Evolutionary conservation across 2,888 invertebrate species (phyloP).

Genomic region (Napeogenes sylphis): DNA sequence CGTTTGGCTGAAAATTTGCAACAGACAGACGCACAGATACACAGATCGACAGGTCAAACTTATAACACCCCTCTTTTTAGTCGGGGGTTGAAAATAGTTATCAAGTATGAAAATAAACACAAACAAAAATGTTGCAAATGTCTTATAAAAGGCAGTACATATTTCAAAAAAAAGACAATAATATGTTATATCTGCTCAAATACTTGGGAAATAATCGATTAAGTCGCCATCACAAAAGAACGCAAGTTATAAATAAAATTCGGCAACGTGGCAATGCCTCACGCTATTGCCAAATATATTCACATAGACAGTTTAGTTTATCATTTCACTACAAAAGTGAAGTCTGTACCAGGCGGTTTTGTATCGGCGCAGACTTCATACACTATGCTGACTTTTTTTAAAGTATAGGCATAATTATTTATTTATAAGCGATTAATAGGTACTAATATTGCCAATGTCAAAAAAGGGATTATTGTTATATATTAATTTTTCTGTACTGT

Average conservation of each 20-base stretch:
- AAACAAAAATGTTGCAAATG: neutral
- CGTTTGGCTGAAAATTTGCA: too few species aligned
- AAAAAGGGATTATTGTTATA: too few species aligned
- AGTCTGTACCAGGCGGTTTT: conserved; percentile 22
- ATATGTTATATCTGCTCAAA: conserved; percentile 13
- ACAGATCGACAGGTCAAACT: neutral
- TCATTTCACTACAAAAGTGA: conserved; percentile 24
- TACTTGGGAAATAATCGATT: conserved; percentile 18
- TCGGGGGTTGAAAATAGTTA: too few species aligned
- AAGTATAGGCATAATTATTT: too few species aligned
- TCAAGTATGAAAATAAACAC: too few species aligned
- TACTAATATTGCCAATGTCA: too few species aligned
- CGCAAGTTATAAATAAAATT: conserved; percentile 28
- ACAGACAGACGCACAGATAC: too few species aligned
- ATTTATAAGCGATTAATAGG: too few species aligned
- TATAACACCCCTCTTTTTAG: neutral
- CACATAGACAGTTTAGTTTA: conserved; percentile 26
- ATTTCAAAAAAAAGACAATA: conserved; percentile 7
- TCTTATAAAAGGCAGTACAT: neutral
- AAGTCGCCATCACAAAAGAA: conserved; percentile 21
- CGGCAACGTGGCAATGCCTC: conserved; percentile 22
- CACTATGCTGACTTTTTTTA: neutral
- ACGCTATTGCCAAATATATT: conserved; percentile 27
- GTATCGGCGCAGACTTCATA: conserved; percentile 13
- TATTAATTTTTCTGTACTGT: too few species aligned